These are phyloP conservation scores for Diarsia dahlii DNA, from an alignment of 2,888 invertebrate species.

Conservation along the genomic window DNA sequence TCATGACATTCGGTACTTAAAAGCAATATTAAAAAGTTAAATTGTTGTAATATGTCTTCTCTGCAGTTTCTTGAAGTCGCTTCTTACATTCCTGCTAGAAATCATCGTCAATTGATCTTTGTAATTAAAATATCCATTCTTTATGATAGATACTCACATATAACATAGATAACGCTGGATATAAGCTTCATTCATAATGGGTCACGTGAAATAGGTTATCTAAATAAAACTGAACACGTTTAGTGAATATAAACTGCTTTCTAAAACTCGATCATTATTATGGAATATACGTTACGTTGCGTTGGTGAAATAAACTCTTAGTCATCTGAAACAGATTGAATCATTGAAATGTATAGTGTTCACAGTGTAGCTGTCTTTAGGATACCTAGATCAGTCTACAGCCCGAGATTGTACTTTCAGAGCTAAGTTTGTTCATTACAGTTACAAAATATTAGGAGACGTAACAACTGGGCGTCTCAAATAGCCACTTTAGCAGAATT, in stretches of 20 bases:
- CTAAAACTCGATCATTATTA: not conserved
- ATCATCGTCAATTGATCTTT: constrained; percentile 42
- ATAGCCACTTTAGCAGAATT: too few species aligned
- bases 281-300: not conserved
- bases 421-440: not conserved
- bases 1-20: not conserved
- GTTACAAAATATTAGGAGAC: not conserved
- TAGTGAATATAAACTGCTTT: not conserved
- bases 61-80: constrained; percentile 11
- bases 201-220: constrained; percentile 1
- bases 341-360: not conserved
- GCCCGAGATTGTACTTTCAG: not conserved
- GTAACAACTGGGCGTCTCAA: not conserved
- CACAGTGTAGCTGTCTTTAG: not conserved
- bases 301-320: not conserved
- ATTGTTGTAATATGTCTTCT: constrained; percentile 14
- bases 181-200: constrained; percentile 14
- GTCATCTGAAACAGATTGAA: not conserved
- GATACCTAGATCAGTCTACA: not conserved
- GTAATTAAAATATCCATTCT: not conserved
- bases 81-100: constrained; percentile 35
- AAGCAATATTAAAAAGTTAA: not conserved
- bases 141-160: not conserved
- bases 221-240: not conserved
- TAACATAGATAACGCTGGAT: not conserved